These are phyloP conservation scores for Muscina levida DNA, from an alignment of 2,888 invertebrate genomes.

Conservation along the genomic window DNA sequence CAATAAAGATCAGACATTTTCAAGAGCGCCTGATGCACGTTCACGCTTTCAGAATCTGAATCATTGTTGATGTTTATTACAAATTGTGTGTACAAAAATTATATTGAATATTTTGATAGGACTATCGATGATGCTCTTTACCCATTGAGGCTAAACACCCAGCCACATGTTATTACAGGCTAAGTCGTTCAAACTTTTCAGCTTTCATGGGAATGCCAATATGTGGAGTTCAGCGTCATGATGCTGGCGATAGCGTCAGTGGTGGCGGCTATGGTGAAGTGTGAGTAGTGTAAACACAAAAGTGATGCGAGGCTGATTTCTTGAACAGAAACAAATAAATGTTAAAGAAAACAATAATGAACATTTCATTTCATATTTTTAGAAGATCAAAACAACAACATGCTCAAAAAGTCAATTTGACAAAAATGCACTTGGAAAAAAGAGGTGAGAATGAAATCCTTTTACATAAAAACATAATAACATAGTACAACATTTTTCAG, in stretches of 20 bases:
- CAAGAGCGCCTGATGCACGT: conserved; percentile 20
- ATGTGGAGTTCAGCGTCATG: neutral
- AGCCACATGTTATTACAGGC: neutral
- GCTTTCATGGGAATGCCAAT: neutral
- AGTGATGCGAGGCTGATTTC: conserved; percentile 7
- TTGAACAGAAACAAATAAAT: conserved; percentile 16
- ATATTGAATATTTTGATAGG: conserved; percentile 9
- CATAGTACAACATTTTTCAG: too few species aligned
- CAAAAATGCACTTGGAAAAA: neutral
- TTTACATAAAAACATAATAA: too few species aligned
- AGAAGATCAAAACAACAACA: neutral
- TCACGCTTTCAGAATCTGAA: neutral
- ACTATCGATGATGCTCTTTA: neutral
- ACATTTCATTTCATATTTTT: neutral
- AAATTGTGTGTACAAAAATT: neutral
- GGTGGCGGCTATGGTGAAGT: neutral
- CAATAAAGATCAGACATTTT: conserved; percentile 26
- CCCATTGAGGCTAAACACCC: neutral
- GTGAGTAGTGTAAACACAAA: conserved; percentile 26
- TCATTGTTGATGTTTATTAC: conserved; percentile 26
- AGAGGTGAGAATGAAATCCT: too few species aligned
- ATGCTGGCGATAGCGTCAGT: neutral
- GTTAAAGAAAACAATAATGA: neutral
- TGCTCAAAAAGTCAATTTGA: neutral
- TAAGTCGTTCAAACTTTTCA: neutral